Evolutionary conservation across 2,888 invertebrate genomes (phyloP).

Genomic region (Torymus tubicola): DNA sequence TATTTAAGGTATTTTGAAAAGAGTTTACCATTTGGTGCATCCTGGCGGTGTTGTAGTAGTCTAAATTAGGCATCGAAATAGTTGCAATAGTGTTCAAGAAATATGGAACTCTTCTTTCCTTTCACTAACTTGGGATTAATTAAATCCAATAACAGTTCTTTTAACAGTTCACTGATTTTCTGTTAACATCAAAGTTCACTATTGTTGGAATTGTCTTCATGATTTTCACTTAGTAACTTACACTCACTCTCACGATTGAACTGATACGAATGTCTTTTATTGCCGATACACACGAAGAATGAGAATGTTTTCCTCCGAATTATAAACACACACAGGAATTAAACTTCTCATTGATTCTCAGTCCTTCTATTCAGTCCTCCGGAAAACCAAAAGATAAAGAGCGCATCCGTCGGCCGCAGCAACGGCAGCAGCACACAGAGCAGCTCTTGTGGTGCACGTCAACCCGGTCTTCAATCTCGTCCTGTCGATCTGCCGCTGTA

Average conservation of each 20-base stretch:
- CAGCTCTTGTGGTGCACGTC: not conserved
- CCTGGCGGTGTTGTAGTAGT: constrained; percentile 75
- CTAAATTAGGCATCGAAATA: constrained; percentile 73
- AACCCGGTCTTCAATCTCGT: constrained; percentile 4
- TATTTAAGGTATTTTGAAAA: constrained; percentile 52
- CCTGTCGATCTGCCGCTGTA: not conserved
- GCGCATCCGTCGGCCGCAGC: not conserved
- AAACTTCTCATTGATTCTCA: too few relatives aligned
- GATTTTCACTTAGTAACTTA: constrained; percentile 7
- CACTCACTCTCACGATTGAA: constrained; percentile 21
- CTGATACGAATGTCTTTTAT: not conserved
- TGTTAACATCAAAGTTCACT: constrained; percentile 4
- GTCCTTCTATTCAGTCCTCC: too few relatives aligned
- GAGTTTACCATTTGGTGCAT: constrained; percentile 76
- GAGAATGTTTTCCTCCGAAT: not conserved
- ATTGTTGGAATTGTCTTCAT: constrained; percentile 27
- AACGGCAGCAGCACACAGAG: not conserved
- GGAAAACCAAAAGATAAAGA: not conserved
- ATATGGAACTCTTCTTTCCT: not conserved
- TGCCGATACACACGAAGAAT: not conserved
- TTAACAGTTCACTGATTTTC: constrained; percentile 12
- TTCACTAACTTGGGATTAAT: constrained; percentile 1
- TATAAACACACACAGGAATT: constrained; percentile 6
- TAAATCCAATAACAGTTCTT: not conserved
- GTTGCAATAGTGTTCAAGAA: not conserved